phyloP scores from a whole-genome alignment of 2,797 vertebrate species.

The Danio aesculapii region DNA sequence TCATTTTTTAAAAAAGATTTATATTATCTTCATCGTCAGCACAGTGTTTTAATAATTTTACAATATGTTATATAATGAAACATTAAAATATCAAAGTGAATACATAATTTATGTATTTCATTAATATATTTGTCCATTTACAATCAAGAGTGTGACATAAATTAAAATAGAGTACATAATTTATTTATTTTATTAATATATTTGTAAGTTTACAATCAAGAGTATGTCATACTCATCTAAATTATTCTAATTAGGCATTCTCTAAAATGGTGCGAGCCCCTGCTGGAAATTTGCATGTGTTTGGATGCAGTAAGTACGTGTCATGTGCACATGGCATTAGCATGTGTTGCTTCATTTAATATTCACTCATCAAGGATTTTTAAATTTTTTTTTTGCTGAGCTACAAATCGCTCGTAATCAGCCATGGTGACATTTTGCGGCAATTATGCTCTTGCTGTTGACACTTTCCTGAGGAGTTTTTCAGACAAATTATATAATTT shows the following conservation, averaged over 20 bases:
- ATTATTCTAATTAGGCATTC: slow-evolving; percentile 52
- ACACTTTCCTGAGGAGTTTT: slow-evolving; percentile 59
- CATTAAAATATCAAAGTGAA: too few species aligned
- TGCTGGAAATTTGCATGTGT: slow-evolving; percentile 71
- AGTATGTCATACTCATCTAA: slow-evolving; percentile 32
- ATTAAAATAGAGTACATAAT: too few species aligned
- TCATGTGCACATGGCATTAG: slow-evolving; percentile 66
- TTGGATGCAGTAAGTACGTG: slow-evolving; percentile 68
- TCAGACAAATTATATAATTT: slow-evolving; percentile 64
- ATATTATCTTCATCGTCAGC: too few species aligned
- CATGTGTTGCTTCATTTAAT: slow-evolving; percentile 77
- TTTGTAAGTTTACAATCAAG: slow-evolving; percentile 35
- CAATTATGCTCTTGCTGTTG: slow-evolving; percentile 75
- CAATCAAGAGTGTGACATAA: too few species aligned
- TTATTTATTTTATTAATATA: too few species aligned
- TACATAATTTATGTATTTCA: too few species aligned
- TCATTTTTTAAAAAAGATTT: too few species aligned
- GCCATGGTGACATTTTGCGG: slow-evolving; percentile 78
- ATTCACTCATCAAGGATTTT: slow-evolving; percentile 73
- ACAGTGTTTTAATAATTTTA: too few species aligned
- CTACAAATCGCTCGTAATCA: slow-evolving; percentile 80
- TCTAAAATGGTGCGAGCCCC: slow-evolving; percentile 56
- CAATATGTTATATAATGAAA: too few species aligned
- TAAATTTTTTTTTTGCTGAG: slow-evolving; percentile 64
- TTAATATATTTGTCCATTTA: too few species aligned